Percentiles rank a stretch among this genome's conserved stretches.
phyloP scores from a whole-genome alignment of 92 coral and sea anemone genomes.

The Porites divaricata region DNA sequence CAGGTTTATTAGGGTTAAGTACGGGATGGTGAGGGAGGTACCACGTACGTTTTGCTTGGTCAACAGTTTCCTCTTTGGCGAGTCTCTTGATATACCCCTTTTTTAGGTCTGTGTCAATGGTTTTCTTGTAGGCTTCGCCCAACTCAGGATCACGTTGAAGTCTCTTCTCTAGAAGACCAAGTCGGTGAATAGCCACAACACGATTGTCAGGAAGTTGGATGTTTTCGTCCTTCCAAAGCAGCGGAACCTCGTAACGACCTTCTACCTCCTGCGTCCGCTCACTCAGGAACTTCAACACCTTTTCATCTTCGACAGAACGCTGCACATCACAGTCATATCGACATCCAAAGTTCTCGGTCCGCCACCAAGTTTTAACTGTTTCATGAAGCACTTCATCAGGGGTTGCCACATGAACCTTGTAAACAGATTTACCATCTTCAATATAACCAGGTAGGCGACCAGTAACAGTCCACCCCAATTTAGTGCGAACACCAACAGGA shows the following conservation, averaged over 20 bases:
- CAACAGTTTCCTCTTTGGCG: no score
- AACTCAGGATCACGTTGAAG: slow-evolving; percentile 28
- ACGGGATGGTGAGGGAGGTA: slow-evolving; percentile 32
- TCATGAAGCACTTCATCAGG: slow-evolving; percentile 46
- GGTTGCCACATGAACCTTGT: slow-evolving; percentile 6
- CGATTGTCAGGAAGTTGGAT: slow-evolving; percentile 37
- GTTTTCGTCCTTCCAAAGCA: slow-evolving; percentile 39
- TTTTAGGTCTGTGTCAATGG: slow-evolving; percentile 51
- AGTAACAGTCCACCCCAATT: slow-evolving; percentile 53
- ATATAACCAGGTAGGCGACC: slow-evolving; percentile 51
- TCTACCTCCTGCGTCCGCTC: slow-evolving; percentile 38
- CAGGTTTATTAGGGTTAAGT: slow-evolving; percentile 6
- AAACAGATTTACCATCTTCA: no score
- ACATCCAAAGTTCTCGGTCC: slow-evolving; percentile 39
- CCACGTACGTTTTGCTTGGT: no score
- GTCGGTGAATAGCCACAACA: slow-evolving; percentile 25
- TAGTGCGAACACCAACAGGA: slow-evolving; percentile 51
- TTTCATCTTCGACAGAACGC: no score
- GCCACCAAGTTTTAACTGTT: slow-evolving; percentile 50
- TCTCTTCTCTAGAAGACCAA: slow-evolving; percentile 41
- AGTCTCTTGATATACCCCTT: slow-evolving; percentile 43
- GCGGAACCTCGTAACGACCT: slow-evolving; percentile 55
- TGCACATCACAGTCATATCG: no score
- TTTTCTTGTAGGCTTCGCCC: not conserved
- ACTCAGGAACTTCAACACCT: no score